phyloP scores from a whole-genome alignment of 2,888 invertebrate species.

The Andrena bucephala region DNA sequence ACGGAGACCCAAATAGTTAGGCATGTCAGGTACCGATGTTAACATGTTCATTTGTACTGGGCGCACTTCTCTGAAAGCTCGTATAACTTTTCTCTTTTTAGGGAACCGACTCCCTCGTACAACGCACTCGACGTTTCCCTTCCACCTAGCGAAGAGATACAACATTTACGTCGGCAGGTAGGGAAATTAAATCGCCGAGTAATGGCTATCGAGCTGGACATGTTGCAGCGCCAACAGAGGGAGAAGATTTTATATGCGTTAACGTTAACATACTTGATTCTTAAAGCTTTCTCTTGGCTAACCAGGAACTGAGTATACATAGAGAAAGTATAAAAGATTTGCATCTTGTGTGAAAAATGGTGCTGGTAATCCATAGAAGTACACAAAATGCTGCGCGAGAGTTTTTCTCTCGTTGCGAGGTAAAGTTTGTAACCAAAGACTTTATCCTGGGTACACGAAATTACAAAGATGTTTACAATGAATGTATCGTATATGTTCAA shows the following conservation, averaged over 20 bases:
- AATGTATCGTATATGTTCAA: conserved; percentile 58
- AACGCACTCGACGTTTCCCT: conserved; percentile 80
- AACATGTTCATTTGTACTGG: neutral
- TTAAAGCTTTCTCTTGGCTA: conserved; percentile 95
- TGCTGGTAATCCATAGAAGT: conserved; percentile 55
- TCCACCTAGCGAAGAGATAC: conserved; percentile 90
- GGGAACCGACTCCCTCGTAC: conserved; percentile 89
- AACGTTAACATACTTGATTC: conserved; percentile 93
- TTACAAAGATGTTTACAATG: conserved; percentile 29
- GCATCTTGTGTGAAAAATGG: conserved; percentile 59
- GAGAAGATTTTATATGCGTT: conserved; percentile 94
- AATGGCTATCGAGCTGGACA: conserved; percentile 94
- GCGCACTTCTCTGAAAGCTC: neutral
- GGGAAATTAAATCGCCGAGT: conserved; percentile 95
- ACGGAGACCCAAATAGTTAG: conserved; percentile 78
- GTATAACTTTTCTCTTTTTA: conserved; percentile 74
- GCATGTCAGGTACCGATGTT: conserved; percentile 76
- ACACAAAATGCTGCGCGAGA: conserved; percentile 50
- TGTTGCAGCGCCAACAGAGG: conserved; percentile 92
- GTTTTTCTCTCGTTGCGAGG: conserved; percentile 58
- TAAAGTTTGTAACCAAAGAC: conserved; percentile 71
- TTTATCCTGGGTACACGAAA: conserved; percentile 43
- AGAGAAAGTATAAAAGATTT: conserved; percentile 1
- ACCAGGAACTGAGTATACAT: conserved; percentile 86
- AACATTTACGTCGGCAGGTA: conserved; percentile 93